Conservation (phyloP, 2,888 invertebrate species). For the Microctonus brassicae region DNA sequence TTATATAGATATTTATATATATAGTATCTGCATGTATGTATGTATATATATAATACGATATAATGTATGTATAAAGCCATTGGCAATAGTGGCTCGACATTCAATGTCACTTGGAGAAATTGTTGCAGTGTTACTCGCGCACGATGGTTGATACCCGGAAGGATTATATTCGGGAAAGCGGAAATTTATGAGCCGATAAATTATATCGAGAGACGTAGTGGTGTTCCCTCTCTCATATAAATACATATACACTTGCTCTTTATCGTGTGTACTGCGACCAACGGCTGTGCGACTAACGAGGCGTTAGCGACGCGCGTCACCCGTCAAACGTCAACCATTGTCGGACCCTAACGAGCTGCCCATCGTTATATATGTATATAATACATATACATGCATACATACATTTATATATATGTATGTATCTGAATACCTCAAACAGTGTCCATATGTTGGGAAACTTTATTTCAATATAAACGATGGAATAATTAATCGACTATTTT, state of each 20-base stretch:
- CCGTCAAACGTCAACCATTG: constrained; percentile 37
- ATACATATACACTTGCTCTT: background rate
- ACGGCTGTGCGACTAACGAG: constrained; percentile 47
- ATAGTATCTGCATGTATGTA: background rate
- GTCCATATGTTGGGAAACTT: background rate
- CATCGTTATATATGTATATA: too few relatives aligned
- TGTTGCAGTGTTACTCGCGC: background rate
- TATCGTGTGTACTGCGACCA: constrained; percentile 5
- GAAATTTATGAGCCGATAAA: constrained; percentile 65
- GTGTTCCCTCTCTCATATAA: background rate
- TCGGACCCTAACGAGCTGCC: constrained; percentile 43
- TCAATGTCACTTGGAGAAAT: constrained; percentile 7
- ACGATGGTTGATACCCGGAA: constrained; percentile 23
- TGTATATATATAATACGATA: background rate
- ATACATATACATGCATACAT: background rate
- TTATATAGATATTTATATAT: background rate
- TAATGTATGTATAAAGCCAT: background rate
- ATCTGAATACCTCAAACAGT: too few relatives aligned
- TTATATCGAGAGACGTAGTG: constrained; percentile 49
- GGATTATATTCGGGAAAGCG: constrained; percentile 62
- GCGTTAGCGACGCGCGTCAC: constrained; percentile 50
- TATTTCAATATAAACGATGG: background rate
- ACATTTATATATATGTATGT: background rate
- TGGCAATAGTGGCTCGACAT: constrained; percentile 4
- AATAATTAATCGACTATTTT: background rate